A percentile compares a stretch with the other conserved stretches of the same genome.
These are phyloP conservation scores for Euura saliciscinereae DNA, from an alignment of 1,140 invertebrate genomes.

Conservation along the genomic window DNA sequence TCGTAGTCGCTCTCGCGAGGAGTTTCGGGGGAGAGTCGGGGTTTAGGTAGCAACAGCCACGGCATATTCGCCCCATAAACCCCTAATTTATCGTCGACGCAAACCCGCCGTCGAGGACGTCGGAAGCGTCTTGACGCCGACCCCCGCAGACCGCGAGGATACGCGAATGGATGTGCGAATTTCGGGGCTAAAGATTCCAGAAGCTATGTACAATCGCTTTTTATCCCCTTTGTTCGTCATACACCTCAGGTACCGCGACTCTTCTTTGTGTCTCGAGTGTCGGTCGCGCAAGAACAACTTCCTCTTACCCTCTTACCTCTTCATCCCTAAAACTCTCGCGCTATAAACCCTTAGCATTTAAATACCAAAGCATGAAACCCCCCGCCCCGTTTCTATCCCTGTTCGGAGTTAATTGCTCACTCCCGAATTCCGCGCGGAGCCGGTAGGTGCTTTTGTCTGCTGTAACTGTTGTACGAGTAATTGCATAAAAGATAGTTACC, in stretches of 20 bases:
- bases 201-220: no score
- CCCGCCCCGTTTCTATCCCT: neutral
- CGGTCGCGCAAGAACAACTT: neutral
- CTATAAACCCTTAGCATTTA: conserved; percentile 39
- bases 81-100: neutral
- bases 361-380: conserved; percentile 46
- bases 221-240: no score
- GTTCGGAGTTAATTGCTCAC: conserved; percentile 1
- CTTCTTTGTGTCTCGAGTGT: no score
- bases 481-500: no score
- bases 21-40: neutral
- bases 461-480: no score
- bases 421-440: neutral
- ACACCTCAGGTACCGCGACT: no score
- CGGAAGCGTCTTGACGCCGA: neutral
- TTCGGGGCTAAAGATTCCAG: no score
- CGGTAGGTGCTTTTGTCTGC: no score
- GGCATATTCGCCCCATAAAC: neutral
- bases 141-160: neutral
- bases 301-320: neutral
- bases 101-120: neutral
- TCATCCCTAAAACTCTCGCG: neutral
- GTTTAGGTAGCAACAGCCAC: neutral
- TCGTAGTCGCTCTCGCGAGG: no score
- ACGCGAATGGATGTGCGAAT: neutral